Evolutionary conservation across 1,140 invertebrate genomes (phyloP).

Genomic region (Drosophila ananassae): DNA sequence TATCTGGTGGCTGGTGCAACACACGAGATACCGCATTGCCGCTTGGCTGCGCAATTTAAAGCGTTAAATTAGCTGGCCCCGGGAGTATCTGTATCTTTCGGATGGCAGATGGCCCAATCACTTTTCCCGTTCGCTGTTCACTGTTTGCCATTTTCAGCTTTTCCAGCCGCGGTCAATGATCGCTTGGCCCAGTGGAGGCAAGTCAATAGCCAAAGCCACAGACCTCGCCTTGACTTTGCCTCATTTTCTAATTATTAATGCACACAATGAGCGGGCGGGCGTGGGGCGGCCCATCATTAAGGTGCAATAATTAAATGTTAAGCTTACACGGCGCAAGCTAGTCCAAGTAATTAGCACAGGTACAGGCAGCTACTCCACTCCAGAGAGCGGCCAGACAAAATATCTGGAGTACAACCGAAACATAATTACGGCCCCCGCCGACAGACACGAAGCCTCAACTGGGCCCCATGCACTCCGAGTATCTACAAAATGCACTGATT

Average conservation of each 20-base stretch:
- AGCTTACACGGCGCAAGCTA: slow-evolving; percentile 71
- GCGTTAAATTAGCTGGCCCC: slow-evolving; percentile 72
- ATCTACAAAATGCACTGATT: slow-evolving; percentile 79
- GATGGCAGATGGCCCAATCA: slow-evolving; percentile 44
- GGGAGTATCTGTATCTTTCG: slow-evolving; percentile 39
- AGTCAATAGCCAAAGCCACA: slow-evolving; percentile 59
- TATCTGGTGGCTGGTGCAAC: slow-evolving; percentile 36
- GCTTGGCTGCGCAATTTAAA: slow-evolving; percentile 78
- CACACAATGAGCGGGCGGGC: slow-evolving; percentile 32
- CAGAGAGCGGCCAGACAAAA: slow-evolving; percentile 70
- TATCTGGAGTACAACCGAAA: slow-evolving; percentile 79
- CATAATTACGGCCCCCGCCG: slow-evolving; percentile 65
- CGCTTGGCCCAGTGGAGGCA: slow-evolving; percentile 48
- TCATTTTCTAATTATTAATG: slow-evolving; percentile 80
- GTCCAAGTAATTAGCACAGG: slow-evolving; percentile 77
- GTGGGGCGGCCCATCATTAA: slow-evolving; percentile 62
- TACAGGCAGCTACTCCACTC: slow-evolving; percentile 22
- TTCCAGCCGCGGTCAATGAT: slow-evolving; percentile 65
- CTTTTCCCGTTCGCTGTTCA: slow-evolving; percentile 16
- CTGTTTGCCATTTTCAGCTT: slow-evolving; percentile 31
- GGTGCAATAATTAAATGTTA: slow-evolving; percentile 81
- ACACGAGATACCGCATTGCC: slow-evolving; percentile 59
- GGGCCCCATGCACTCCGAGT: slow-evolving; percentile 53
- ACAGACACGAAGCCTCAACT: slow-evolving; percentile 64
- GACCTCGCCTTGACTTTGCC: slow-evolving; percentile 65